Evolutionary conservation across 2,888 invertebrate species (phyloP).

Genomic region (Platycheirus rosarum): DNA sequence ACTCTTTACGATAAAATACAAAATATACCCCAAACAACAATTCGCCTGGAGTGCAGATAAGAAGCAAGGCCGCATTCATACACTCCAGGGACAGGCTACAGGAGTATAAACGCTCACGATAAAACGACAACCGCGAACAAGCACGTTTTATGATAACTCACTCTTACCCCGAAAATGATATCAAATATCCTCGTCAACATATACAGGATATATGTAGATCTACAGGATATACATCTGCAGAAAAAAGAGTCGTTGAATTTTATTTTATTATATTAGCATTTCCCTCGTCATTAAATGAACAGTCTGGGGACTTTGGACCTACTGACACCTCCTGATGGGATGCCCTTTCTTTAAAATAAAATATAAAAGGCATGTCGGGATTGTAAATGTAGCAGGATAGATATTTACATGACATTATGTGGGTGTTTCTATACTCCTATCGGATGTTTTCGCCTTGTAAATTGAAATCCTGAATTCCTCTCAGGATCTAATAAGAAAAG

Average conservation of each 20-base stretch:
- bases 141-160: slow-evolving; percentile 15
- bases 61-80: slow-evolving; percentile 3
- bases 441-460: slow-evolving; percentile 11
- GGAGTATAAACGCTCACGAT: slow-evolving; percentile 3
- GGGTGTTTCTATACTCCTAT: slow-evolving; percentile 2
- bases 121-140: slow-evolving; percentile 15
- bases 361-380: slow-evolving; percentile 1
- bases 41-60: slow-evolving; percentile 1
- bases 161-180: slow-evolving; percentile 1
- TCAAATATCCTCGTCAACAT: slow-evolving; percentile 5
- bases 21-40: neutral
- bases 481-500: slow-evolving; percentile 12
- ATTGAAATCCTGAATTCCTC: slow-evolving; percentile 14
- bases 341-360: neutral
- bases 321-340: slow-evolving; percentile 1
- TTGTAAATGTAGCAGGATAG: slow-evolving; percentile 4
- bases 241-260: neutral
- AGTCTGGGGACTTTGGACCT: slow-evolving; percentile 1
- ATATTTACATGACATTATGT: slow-evolving; percentile 26
- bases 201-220: too few species aligned
- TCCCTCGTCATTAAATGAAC: slow-evolving; percentile 7
- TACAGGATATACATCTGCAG: neutral
- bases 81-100: neutral
- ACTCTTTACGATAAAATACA: neutral
- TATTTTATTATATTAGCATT: slow-evolving; percentile 16